Conservation (phyloP, 2,888 invertebrate species). For the Axea sp. region DNA sequence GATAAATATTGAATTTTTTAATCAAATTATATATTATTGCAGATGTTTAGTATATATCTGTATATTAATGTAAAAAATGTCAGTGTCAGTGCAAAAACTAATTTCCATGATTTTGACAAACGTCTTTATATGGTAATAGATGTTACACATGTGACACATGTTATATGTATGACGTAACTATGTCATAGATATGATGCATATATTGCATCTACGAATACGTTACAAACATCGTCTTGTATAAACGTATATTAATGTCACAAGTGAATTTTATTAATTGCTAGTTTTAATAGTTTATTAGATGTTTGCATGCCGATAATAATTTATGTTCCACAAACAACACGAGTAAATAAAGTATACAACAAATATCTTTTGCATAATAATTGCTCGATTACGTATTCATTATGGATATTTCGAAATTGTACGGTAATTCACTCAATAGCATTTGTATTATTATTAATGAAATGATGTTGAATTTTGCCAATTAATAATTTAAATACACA, state of each 20-base stretch:
- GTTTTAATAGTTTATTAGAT: slow-evolving; percentile 7
- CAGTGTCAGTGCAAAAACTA: no score
- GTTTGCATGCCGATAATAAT: slow-evolving; percentile 4
- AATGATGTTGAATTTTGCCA: slow-evolving; percentile 4
- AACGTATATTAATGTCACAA: slow-evolving; percentile 23
- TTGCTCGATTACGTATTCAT: neutral
- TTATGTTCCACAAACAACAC: neutral
- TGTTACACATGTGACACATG: slow-evolving; percentile 21
- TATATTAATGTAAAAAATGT: no score
- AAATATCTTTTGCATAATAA: slow-evolving; percentile 5
- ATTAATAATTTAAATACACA: no score
- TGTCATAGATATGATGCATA: slow-evolving; percentile 35
- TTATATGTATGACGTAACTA: slow-evolving; percentile 25
- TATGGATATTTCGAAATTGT: slow-evolving; percentile 1
- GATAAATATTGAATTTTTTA: no score
- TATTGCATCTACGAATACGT: slow-evolving; percentile 19
- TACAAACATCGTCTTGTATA: slow-evolving; percentile 5
- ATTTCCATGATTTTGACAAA: slow-evolving; percentile 31
- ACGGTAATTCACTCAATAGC: slow-evolving; percentile 5
- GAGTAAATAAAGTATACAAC: neutral
- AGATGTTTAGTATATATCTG: no score
- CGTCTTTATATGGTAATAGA: slow-evolving; percentile 28
- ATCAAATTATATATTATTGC: no score
- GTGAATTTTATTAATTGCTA: slow-evolving; percentile 19
- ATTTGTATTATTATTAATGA: slow-evolving; percentile 14